Base-by-base conservation (phyloP, 2,888 invertebrate genomes). In the Acrocyrtus sp. region DNA sequence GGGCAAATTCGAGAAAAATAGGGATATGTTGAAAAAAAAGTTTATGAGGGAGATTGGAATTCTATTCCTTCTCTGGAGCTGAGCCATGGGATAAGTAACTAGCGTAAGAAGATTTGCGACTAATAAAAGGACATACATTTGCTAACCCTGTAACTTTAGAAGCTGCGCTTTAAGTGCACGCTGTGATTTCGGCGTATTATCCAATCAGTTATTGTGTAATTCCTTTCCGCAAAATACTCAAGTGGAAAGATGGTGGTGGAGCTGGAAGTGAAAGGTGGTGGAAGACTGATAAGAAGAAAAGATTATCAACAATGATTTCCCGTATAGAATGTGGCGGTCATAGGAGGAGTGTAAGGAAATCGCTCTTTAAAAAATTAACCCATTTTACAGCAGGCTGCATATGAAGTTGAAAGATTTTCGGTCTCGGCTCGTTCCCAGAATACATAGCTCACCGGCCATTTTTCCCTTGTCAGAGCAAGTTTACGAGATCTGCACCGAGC, bases 261-360 rank as follows among this genome's bases (percentile, higher is more conserved):
- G 5, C 24, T 63, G 62, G 51, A 41, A 51, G 53, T 63, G 62
- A 63, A 63, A 50, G 62, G 50, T 63, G 26, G 62, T 22, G 62
- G 41, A 63, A 63, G 50, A 26, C 26, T 48, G 62, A 63, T 63
- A 63, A 63, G 62, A 47, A 58, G 22, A 17, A 51, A n/a, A n/a
- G n/a, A n/a, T n/a, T n/a, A n/a, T n/a, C n/a, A n/a, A n/a, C n/a
- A n/a, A n/a, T n/a, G n/a, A n/a, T n/a, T n/a, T n/a, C n/a, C n/a
- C n/a, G n/a, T n/a, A n/a, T n/a, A n/a, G n/a, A n/a, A n/a, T n/a
- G 27, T 17, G 19, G 43, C 3, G 1, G 12, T 24, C n/a, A 43
- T 24, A 57, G 24, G 53, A 27, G 27, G 51, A 56, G 2, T 22
- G 56, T 5, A 56, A 15, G 56, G 39, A n/a, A 1, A n/a, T n/a